Conservation (phyloP, 2,113 vertebrate genomes). For the Trinectes maculatus region DNA sequence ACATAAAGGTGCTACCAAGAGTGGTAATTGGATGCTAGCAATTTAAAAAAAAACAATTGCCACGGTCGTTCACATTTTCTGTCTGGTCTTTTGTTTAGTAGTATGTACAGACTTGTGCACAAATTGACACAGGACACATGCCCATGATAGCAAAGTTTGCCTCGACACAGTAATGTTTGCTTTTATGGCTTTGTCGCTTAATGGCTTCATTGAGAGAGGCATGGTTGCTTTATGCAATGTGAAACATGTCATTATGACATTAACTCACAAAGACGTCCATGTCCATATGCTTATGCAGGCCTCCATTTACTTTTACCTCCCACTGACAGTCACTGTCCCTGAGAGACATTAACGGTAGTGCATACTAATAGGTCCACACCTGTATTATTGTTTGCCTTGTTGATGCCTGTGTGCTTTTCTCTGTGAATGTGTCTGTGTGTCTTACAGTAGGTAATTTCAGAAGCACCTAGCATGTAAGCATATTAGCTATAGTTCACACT, state of each 20-base stretch:
- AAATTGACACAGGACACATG: slow-evolving; percentile 13
- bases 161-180: slow-evolving; percentile 44
- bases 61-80: slow-evolving; percentile 57
- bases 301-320: slow-evolving; percentile 26
- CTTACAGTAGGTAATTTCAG: no score
- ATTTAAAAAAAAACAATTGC: no score
- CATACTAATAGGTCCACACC: slow-evolving; percentile 66
- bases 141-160: slow-evolving; percentile 38
- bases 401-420: slow-evolving; percentile 17
- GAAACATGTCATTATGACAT: slow-evolving; percentile 31
- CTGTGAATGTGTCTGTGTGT: neutral
- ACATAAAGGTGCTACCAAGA: slow-evolving; percentile 25
- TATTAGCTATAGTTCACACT: no score
- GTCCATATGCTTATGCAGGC: slow-evolving; percentile 36
- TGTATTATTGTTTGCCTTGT: slow-evolving; percentile 40
- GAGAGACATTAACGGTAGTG: slow-evolving; percentile 51
- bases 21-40: slow-evolving; percentile 20
- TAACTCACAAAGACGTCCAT: slow-evolving; percentile 8
- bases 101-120: slow-evolving; percentile 6
- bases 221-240: slow-evolving; percentile 16
- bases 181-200: slow-evolving; percentile 48
- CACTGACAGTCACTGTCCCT: slow-evolving; percentile 55
- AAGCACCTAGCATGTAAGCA: no score
- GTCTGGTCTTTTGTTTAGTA: slow-evolving; percentile 52
- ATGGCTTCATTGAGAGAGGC: slow-evolving; percentile 30